phyloP scores from a whole-genome alignment of 1,140 invertebrate genomes.

The Papilio xuthus region DNA sequence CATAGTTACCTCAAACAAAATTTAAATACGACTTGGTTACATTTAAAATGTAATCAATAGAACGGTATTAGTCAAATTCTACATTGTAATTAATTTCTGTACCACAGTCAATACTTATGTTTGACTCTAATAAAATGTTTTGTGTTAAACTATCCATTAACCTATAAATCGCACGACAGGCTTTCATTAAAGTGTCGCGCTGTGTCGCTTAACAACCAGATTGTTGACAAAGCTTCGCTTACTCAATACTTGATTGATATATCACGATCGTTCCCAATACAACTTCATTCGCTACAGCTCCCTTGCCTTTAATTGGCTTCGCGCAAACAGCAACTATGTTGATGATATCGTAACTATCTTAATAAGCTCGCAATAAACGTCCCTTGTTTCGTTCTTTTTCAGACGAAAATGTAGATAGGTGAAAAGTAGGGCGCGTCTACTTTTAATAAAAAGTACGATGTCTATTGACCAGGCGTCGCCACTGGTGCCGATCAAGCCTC shows the following conservation, averaged over 20 bases:
- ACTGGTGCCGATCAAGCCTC: constrained; percentile 80
- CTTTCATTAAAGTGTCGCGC: constrained; percentile 53
- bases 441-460: constrained; percentile 74
- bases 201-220: constrained; percentile 49
- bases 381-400: constrained; percentile 71
- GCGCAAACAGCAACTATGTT: constrained; percentile 61
- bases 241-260: constrained; percentile 45
- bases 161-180: constrained; percentile 61
- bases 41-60: neutral
- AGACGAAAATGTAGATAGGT: constrained; percentile 78
- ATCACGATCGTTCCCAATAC: constrained; percentile 42
- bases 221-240: constrained; percentile 49
- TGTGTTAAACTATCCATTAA: constrained; percentile 50
- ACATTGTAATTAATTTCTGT: neutral
- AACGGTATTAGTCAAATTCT: neutral
- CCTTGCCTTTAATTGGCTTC: constrained; percentile 39
- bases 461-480: constrained; percentile 80
- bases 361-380: constrained; percentile 47
- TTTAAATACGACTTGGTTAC: too few species aligned
- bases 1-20: too few species aligned
- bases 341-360: constrained; percentile 54
- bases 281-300: constrained; percentile 38
- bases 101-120: neutral
- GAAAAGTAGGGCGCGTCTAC: constrained; percentile 61
- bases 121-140: constrained; percentile 25